Evolutionary conservation across 2,797 vertebrate species (phyloP).

Genomic region (Pteropus rufus): DNA sequence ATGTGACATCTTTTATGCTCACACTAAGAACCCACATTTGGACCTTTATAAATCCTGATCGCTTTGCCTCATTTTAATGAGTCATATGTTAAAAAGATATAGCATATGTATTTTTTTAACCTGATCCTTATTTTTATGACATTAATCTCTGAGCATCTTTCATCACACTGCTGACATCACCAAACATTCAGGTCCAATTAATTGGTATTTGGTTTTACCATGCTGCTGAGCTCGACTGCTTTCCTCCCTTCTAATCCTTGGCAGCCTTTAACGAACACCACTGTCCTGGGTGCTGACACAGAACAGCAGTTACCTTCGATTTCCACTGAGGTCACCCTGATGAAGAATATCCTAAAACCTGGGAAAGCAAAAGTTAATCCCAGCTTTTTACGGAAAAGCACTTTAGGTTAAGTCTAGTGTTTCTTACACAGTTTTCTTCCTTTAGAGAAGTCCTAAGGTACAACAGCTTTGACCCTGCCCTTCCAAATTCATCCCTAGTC

Average conservation of each 20-base stretch:
- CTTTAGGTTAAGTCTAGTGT: not conserved
- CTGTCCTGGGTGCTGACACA: conserved; percentile 61
- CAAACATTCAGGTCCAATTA: not conserved
- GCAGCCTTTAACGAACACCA: not conserved
- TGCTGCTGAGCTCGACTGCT: not conserved
- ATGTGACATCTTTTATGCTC: not conserved
- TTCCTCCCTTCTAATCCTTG: not conserved
- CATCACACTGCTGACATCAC: not conserved
- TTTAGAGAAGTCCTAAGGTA: not conserved
- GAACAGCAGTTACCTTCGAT: not conserved
- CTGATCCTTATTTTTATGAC: not conserved
- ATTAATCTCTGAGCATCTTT: not conserved
- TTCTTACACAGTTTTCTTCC: not conserved
- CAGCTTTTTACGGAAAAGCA: not conserved
- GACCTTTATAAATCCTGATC: not conserved
- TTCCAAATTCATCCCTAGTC: not conserved
- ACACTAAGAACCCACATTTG: not conserved
- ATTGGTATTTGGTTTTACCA: not conserved
- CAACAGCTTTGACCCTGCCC: not conserved
- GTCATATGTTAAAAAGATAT: not conserved
- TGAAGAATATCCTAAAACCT: not conserved
- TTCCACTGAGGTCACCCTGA: not conserved
- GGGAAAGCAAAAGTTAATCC: not conserved
- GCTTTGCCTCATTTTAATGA: not conserved
- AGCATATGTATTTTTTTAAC: not conserved